Evolutionary conservation across 2,113 vertebrate genomes (phyloP).

Genomic region (Etia nguti): DNA sequence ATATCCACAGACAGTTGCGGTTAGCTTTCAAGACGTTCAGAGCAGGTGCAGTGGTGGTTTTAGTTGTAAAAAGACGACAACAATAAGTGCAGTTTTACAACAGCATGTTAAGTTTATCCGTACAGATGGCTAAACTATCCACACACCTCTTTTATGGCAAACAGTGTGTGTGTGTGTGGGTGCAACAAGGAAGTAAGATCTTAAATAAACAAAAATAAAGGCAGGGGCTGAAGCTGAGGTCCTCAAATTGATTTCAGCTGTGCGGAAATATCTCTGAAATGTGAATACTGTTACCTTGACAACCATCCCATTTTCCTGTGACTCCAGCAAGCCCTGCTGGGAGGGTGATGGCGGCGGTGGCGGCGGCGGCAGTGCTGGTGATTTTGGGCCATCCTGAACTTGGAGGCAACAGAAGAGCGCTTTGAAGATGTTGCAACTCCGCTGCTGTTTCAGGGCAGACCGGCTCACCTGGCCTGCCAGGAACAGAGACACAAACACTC

Average conservation of each 20-base stretch:
- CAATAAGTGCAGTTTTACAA: slow-evolving; percentile 3
- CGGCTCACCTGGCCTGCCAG: slow-evolving; percentile 76
- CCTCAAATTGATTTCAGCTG: not conserved
- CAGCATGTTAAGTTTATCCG: not conserved
- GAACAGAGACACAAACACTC: not conserved
- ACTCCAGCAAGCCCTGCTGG: slow-evolving; percentile 74
- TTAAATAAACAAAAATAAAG: slow-evolving; percentile 22
- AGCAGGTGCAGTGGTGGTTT: slow-evolving; percentile 45
- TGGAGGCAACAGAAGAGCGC: slow-evolving; percentile 84
- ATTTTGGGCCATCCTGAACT: slow-evolving; percentile 77
- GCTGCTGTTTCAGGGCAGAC: slow-evolving; percentile 81
- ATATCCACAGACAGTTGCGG: slow-evolving; percentile 31
- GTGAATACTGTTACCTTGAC: slow-evolving; percentile 75
- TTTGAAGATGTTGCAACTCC: slow-evolving; percentile 83
- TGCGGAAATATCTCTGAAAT: not conserved
- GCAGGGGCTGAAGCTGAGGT: not conserved
- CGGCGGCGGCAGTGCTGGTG: not conserved
- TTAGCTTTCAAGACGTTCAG: slow-evolving; percentile 21
- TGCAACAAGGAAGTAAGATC: not conserved
- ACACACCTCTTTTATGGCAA: not conserved
- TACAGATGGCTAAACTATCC: not conserved
- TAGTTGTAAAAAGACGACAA: not conserved
- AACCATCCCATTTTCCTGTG: slow-evolving; percentile 77
- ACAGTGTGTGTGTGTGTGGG: not conserved
- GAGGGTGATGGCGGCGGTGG: slow-evolving; percentile 60